Percentiles rank a stretch among this genome's conserved stretches.
Conservation (phyloP, 2,113 vertebrate species). For the Neomonachus schauinslandi region DNA sequence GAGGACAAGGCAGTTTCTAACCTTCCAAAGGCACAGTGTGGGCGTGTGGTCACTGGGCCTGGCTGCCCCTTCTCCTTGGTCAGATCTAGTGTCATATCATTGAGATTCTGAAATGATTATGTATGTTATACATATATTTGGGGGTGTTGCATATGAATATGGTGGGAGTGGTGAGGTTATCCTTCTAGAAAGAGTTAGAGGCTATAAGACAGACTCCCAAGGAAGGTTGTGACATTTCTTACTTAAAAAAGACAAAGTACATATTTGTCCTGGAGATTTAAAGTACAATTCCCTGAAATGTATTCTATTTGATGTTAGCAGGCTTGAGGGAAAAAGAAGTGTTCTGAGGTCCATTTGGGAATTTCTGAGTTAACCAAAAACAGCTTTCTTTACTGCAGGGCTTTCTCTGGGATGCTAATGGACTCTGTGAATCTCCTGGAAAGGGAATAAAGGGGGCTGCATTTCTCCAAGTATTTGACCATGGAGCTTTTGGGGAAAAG, state of each 20-base stretch:
- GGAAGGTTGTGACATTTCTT: not conserved
- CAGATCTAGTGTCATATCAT: too few relatives aligned
- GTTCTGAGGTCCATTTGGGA: not conserved
- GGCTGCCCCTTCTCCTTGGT: not conserved
- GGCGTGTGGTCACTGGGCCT: accelerated
- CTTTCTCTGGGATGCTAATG: not conserved
- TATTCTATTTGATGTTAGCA: not conserved
- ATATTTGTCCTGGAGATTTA: not conserved
- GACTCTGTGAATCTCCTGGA: too few relatives aligned
- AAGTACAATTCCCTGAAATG: not conserved
- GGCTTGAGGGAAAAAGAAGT: not conserved
- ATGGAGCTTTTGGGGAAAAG: not conserved
- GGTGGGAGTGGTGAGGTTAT: not conserved
- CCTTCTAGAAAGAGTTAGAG: not conserved
- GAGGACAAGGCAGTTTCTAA: accelerated
- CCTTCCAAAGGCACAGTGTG: too few relatives aligned
- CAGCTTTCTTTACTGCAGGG: not conserved
- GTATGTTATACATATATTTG: not conserved
- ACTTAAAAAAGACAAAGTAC: too few relatives aligned
- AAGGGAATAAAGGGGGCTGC: too few relatives aligned
- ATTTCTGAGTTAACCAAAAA: not conserved
- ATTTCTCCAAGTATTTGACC: not conserved
- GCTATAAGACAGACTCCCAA: not conserved
- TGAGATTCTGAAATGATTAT: not conserved
- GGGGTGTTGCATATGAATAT: not conserved